Percentiles rank a stretch among this genome's conserved stretches.
Conservation (phyloP, 2,888 invertebrate species). For the Timema cristinae region DNA sequence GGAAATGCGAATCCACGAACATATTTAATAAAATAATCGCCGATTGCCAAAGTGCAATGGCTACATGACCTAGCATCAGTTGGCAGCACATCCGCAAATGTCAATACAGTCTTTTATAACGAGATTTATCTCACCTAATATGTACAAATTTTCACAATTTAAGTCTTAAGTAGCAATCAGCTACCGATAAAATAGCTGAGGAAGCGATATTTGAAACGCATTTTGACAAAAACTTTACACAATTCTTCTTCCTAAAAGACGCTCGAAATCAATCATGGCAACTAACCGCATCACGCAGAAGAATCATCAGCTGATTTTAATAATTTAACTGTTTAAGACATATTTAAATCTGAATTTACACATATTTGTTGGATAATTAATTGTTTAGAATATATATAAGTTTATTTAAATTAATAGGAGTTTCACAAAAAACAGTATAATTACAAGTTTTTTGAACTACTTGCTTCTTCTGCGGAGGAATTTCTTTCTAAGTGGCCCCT, state of each 20-base stretch:
- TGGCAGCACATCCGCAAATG: too few species aligned
- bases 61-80: conserved; percentile 21
- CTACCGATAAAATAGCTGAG: conserved; percentile 16
- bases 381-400: too few species aligned
- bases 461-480: conserved; percentile 25
- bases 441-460: conserved; percentile 21
- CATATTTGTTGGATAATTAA: too few species aligned
- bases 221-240: conserved; percentile 27
- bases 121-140: conserved; percentile 22
- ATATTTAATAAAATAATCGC: too few species aligned
- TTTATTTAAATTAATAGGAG: too few species aligned
- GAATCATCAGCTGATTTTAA: conserved; percentile 32
- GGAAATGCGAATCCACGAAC: too few species aligned
- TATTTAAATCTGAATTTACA: too few species aligned
- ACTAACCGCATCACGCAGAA: conserved; percentile 31
- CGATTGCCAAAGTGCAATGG: conserved; percentile 31
- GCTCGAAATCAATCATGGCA: conserved; percentile 41
- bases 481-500: conserved; percentile 19
- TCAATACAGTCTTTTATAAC: neutral
- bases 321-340: too few species aligned
- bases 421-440: too few species aligned
- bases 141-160: conserved; percentile 1
- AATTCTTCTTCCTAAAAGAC: conserved; percentile 36
- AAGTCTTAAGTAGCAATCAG: conserved; percentile 21
- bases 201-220: conserved; percentile 21